These are phyloP conservation scores for Meganola albula DNA, from an alignment of 2,888 invertebrate genomes.

Conservation along the genomic window DNA sequence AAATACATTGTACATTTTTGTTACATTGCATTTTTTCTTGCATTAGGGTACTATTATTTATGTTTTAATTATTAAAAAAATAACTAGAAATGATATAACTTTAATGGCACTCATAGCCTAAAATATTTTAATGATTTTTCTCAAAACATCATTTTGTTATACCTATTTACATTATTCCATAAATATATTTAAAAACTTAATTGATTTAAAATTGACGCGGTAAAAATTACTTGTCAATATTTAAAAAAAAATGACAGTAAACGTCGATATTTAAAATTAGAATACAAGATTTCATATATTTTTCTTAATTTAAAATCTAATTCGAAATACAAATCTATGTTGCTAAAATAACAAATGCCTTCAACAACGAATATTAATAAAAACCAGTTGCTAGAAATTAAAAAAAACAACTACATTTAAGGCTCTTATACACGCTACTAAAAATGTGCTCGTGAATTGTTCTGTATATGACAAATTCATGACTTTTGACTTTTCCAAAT, in stretches of 20 bases:
- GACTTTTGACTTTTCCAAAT: too few relatives aligned
- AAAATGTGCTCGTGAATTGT: too few relatives aligned
- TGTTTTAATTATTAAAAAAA: conserved; percentile 32
- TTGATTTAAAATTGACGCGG: too few relatives aligned
- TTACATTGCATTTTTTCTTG: conserved; percentile 18
- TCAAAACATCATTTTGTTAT: neutral
- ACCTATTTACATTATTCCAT: too few relatives aligned
- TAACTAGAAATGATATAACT: conserved; percentile 48
- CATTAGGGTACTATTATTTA: neutral
- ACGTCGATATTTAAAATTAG: too few relatives aligned
- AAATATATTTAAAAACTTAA: too few relatives aligned
- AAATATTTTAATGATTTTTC: conserved; percentile 41
- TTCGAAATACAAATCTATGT: conserved; percentile 18
- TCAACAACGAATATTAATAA: conserved; percentile 8
- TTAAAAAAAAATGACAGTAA: too few relatives aligned
- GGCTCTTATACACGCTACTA: too few relatives aligned
- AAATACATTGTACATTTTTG: conserved; percentile 28
- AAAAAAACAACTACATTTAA: too few relatives aligned
- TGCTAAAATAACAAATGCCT: conserved; percentile 40
- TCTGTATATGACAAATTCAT: too few relatives aligned
- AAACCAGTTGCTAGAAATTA: conserved; percentile 16
- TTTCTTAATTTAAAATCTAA: conserved; percentile 7
- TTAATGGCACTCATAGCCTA: conserved; percentile 75
- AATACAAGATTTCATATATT: neutral
- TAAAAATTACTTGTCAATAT: too few relatives aligned